A percentile compares a stretch with the other conserved stretches of the same genome.
Evolutionary conservation across 2,888 invertebrate genomes (phyloP).

Genomic region (Diarsia dahlii): DNA sequence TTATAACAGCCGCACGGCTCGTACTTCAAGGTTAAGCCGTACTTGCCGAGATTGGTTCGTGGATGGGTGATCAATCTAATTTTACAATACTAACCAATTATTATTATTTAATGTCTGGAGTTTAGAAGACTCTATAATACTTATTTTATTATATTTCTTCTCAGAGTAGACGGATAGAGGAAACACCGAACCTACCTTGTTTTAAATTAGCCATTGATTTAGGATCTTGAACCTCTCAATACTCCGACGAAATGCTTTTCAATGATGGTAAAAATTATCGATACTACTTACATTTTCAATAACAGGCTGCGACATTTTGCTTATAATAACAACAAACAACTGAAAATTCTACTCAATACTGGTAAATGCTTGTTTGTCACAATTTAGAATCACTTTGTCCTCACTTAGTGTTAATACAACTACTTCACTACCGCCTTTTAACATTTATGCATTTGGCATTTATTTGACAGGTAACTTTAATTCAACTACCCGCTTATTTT

Average conservation of each 20-base stretch:
- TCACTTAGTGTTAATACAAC: constrained; percentile 5
- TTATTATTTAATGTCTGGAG: neutral
- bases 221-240: neutral
- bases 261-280: neutral
- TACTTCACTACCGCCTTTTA: neutral
- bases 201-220: neutral
- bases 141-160: neutral
- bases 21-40: neutral
- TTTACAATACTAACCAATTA: neutral
- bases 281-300: constrained; percentile 41
- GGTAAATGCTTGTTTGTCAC: neutral
- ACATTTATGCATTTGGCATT: neutral
- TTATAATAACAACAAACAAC: neutral
- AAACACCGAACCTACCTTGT: neutral
- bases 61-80: neutral
- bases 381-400: neutral
- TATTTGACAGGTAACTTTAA: neutral
- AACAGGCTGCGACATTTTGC: constrained; percentile 32
- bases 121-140: neutral
- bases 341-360: neutral
- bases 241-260: neutral
- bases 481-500: constrained; percentile 37
- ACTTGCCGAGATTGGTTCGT: neutral
- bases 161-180: neutral
- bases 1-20: neutral